Percentiles rank a stretch among this genome's conserved stretches.
These are phyloP conservation scores for rat (Rattus norvegicus) DNA, from an alignment of 2,113 vertebrate species.

Conservation along the genomic window DNA sequence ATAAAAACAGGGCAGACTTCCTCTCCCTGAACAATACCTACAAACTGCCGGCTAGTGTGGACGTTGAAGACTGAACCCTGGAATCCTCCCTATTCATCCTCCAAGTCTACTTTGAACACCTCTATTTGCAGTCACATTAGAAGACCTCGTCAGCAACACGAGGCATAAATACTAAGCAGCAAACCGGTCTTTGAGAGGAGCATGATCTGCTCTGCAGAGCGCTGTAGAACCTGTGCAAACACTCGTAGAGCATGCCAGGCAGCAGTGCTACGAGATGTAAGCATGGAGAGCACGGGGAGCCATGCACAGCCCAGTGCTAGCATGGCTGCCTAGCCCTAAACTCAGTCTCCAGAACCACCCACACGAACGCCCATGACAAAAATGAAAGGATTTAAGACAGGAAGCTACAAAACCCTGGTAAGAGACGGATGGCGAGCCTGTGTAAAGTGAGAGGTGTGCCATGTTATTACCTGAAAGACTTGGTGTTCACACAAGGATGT, in stretches of 20 bases:
- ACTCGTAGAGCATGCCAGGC: not conserved
- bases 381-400: not conserved
- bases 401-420: slow-evolving; percentile 13
- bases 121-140: not conserved
- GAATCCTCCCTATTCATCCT: not conserved
- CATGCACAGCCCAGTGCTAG: not conserved
- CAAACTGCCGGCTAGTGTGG: not conserved
- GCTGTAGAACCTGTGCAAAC: not conserved
- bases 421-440: not conserved
- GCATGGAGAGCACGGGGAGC: not conserved
- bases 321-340: not conserved
- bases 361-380: not conserved
- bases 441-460: not conserved
- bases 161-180: not conserved
- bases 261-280: not conserved
- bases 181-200: not conserved
- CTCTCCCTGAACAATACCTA: not conserved
- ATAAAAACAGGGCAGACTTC: not conserved
- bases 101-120: not conserved
- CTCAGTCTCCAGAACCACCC: not conserved
- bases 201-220: not conserved
- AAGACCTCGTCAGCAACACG: not conserved
- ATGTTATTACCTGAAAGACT: not conserved
- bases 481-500: not conserved
- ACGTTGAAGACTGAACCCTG: not conserved